These are phyloP conservation scores for Calycopis cecrops DNA, from an alignment of 1,140 invertebrate species.

Conservation along the genomic window DNA sequence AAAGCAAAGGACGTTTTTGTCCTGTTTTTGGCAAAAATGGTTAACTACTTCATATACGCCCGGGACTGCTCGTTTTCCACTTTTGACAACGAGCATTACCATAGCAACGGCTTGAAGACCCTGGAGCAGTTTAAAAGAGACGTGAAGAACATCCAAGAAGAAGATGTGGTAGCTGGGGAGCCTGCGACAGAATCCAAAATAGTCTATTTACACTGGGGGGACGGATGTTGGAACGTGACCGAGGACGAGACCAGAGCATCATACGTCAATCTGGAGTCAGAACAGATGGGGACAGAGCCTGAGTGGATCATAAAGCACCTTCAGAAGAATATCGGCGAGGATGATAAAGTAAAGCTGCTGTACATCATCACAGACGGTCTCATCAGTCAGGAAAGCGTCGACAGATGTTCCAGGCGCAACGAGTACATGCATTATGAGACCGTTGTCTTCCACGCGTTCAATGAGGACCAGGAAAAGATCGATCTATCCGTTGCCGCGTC, in stretches of 20 bases:
- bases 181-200: conserved; percentile 27
- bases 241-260: conserved; percentile 18
- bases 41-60: conserved; percentile 30
- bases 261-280: conserved; percentile 15
- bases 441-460: conserved; percentile 32
- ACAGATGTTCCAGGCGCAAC: conserved; percentile 24
- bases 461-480: conserved; percentile 16
- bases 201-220: conserved; percentile 34
- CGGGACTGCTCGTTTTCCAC: conserved; percentile 32
- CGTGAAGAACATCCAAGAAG: conserved; percentile 25
- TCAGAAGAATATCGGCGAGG: conserved; percentile 1
- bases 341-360: conserved; percentile 25
- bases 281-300: conserved; percentile 11
- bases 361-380: conserved; percentile 36
- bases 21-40: conserved; percentile 6
- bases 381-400: conserved; percentile 9
- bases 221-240: conserved; percentile 21
- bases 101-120: conserved; percentile 25
- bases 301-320: background rate
- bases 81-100: conserved; percentile 17
- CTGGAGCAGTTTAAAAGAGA: conserved; percentile 27
- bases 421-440: conserved; percentile 29
- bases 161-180: conserved; percentile 18
- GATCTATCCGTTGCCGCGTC: conserved; percentile 33
- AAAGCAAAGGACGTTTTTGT: too few species aligned